Evolutionary conservation across 1,140 invertebrate genomes (phyloP).

Genomic region (Scaptodrosophila lebanonensis): DNA sequence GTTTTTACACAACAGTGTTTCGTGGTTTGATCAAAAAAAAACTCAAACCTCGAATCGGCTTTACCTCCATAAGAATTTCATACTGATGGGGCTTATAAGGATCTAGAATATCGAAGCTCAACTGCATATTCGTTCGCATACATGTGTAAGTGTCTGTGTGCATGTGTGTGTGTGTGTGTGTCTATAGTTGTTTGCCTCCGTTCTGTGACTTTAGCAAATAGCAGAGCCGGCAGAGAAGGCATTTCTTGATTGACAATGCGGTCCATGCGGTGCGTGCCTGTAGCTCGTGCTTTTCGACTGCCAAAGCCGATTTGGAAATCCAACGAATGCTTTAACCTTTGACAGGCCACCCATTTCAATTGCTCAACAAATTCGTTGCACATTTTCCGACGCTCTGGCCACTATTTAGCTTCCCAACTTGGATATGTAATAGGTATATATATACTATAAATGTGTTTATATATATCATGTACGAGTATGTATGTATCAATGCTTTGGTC

Average conservation of each 20-base stretch:
- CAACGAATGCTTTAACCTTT: slow-evolving; percentile 58
- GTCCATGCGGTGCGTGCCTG: slow-evolving; percentile 13
- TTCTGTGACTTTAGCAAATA: slow-evolving; percentile 56
- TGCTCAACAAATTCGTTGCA: slow-evolving; percentile 30
- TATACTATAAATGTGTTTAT: background rate
- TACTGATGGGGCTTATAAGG: no score
- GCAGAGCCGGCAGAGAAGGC: slow-evolving; percentile 22
- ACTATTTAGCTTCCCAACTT: no score
- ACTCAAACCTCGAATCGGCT: no score
- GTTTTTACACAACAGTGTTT: no score
- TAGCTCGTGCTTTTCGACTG: slow-evolving; percentile 3
- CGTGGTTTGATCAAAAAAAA: no score
- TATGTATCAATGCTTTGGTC: slow-evolving; percentile 29
- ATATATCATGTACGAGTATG: slow-evolving; percentile 6
- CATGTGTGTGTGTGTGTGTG: no score
- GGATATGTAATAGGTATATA: slow-evolving; percentile 8
- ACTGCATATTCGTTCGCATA: no score
- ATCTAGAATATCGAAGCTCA: no score
- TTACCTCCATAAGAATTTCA: no score
- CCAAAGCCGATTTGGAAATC: slow-evolving; percentile 48
- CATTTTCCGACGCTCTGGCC: no score
- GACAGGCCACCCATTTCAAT: slow-evolving; percentile 61
- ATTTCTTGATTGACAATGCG: slow-evolving; percentile 64
- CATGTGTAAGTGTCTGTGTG: no score
- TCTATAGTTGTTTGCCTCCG: no score